Percentiles rank a stretch among this genome's conserved stretches.
Evolutionary conservation across 2,888 invertebrate species (phyloP).

Genomic region (Theodoxus fluviatilis): DNA sequence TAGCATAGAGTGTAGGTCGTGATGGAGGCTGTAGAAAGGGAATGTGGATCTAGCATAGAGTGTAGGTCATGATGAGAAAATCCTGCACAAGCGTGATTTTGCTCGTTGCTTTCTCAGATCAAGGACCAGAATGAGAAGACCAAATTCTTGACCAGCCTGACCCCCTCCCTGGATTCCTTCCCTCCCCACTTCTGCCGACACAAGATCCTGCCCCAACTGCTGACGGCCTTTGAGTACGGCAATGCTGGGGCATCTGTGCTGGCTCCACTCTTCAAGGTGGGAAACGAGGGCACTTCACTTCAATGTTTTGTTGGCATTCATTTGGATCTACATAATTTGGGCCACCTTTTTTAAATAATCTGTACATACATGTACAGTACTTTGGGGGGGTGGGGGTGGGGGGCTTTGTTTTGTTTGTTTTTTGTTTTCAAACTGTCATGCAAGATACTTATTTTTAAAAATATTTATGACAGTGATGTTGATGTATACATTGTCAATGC

Average conservation of each 20-base stretch:
- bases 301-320: background rate
- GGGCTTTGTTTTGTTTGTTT: too few relatives aligned
- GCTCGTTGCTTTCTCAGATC: slow-evolving; percentile 72
- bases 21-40: too few relatives aligned
- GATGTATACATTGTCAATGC: too few relatives aligned
- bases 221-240: slow-evolving; percentile 95
- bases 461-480: too few relatives aligned
- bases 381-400: too few relatives aligned
- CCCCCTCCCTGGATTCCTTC: slow-evolving; percentile 86
- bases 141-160: slow-evolving; percentile 86
- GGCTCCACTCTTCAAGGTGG: slow-evolving; percentile 91
- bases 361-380: background rate
- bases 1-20: too few relatives aligned
- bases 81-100: background rate
- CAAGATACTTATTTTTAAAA: too few relatives aligned
- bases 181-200: slow-evolving; percentile 90
- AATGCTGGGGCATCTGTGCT: slow-evolving; percentile 95
- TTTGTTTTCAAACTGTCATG: too few relatives aligned
- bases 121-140: slow-evolving; percentile 92
- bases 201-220: slow-evolving; percentile 92
- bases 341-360: background rate
- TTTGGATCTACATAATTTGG: background rate
- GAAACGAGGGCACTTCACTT: background rate
- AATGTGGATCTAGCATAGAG: background rate
- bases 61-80: background rate